Base-by-base conservation (phyloP, 2,113 vertebrate genomes). In the Todiramphus saurophagus region DNA sequence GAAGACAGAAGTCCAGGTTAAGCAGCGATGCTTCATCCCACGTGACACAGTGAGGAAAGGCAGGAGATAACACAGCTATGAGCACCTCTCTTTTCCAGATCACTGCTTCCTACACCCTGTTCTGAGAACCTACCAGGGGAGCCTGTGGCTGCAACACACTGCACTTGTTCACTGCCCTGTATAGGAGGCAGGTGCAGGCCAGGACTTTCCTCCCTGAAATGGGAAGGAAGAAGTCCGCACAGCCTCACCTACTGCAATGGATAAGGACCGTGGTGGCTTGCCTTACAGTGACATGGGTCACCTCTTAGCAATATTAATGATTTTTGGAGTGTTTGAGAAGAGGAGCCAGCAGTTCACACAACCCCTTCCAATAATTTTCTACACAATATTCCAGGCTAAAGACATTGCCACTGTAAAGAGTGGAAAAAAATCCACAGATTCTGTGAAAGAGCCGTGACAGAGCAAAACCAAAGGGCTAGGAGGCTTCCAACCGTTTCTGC, bases 1-100 rank as follows among this genome's bases (percentile, higher is more conserved):
- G 77, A 79, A 97, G 58, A 94, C 35, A 90, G 13, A 75, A 83
- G 48, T 6, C 28, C 91, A 43, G 21, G 78, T 91, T 83, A 91
- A 86, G 62, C n/a, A 80, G 64, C 2, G 37, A 33, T 44, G 77
- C 44, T 88, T 41, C 16, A 76, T 28, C 55, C 51, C 51, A 48
- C 0, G 0, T 31, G 53, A 44, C 17, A 10, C 30, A 27, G 50
- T 7, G 16, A 70, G 67, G 60, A 74, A 63, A 63, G 7, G 48
- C 37, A 48, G 46, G 66, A 94, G 85, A 27, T 77, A 56, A 46
- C 75, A 37, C 35, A 44, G 31, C n/a, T 39, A 8, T 0, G 1
- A 82, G 48, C 70, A 58, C 3, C 51, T 48, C 23, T 53, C 63
- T 18, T 30, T 27, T n/a, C 37, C 56, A 31, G 48, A 18, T 86